Percentiles rank a stretch among this genome's conserved stretches.
These are phyloP conservation scores for Naso thynnoides DNA, from an alignment of 2,797 vertebrate species.

Conservation along the genomic window DNA sequence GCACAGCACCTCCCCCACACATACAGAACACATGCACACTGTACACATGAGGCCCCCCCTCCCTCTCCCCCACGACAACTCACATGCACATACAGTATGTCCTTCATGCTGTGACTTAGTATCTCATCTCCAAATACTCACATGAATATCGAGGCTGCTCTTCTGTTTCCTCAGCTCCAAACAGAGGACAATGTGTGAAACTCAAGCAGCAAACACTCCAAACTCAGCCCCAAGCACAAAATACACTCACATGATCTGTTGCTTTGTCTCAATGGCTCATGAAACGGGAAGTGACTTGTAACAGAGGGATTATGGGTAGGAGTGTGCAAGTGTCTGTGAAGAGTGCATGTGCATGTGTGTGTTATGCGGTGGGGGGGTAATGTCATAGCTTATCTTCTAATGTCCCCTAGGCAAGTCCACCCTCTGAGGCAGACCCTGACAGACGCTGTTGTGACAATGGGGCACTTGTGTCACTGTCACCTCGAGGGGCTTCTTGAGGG, in stretches of 20 bases:
- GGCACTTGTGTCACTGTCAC: slow-evolving; percentile 80
- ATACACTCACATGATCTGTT: slow-evolving; percentile 71
- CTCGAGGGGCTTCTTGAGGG: slow-evolving; percentile 57
- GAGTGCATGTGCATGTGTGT: slow-evolving; percentile 34
- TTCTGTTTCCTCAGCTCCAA: slow-evolving; percentile 14
- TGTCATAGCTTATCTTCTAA: slow-evolving; percentile 78
- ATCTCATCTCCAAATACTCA: slow-evolving; percentile 52
- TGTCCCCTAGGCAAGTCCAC: slow-evolving; percentile 57
- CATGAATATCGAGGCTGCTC: slow-evolving; percentile 3
- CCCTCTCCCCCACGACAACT: background rate
- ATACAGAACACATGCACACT: slow-evolving; percentile 30
- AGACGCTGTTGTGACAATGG: slow-evolving; percentile 80
- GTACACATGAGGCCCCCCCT: slow-evolving; percentile 22
- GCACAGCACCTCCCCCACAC: slow-evolving; percentile 40
- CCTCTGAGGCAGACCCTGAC: slow-evolving; percentile 68
- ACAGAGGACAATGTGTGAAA: slow-evolving; percentile 12
- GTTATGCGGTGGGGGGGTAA: slow-evolving; percentile 50
- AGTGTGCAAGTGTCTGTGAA: slow-evolving; percentile 41
- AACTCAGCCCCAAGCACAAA: slow-evolving; percentile 27
- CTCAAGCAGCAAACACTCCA: slow-evolving; percentile 11
- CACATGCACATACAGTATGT: slow-evolving; percentile 21
- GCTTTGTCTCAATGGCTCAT: slow-evolving; percentile 70
- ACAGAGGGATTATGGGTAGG: slow-evolving; percentile 78
- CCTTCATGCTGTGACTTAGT: slow-evolving; percentile 22
- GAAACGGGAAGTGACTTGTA: slow-evolving; percentile 78